phyloP scores from a whole-genome alignment of 2,888 invertebrate genomes.

The Scotopteryx bipunctaria region DNA sequence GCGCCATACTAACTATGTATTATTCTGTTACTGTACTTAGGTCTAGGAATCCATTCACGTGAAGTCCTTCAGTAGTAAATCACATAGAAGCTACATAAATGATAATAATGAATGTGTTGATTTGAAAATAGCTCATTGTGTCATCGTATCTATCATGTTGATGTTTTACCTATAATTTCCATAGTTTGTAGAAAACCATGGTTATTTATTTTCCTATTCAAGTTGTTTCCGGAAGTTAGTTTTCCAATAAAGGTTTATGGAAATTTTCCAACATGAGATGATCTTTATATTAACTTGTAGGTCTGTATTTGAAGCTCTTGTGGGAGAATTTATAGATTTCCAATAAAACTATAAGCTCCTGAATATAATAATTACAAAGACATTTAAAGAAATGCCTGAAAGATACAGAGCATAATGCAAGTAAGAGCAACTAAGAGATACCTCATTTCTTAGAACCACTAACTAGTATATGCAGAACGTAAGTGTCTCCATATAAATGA shows the following conservation, averaged over 20 bases:
- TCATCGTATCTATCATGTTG: constrained; percentile 8
- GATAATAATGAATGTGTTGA: constrained; percentile 1
- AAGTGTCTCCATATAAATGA: too few species aligned
- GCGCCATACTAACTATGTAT: neutral
- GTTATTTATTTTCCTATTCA: neutral
- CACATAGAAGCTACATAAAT: constrained; percentile 1
- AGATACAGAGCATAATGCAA: too few species aligned
- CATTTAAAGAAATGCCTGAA: too few species aligned
- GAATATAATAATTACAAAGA: too few species aligned
- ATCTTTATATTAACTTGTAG: too few species aligned
- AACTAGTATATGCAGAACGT: too few species aligned
- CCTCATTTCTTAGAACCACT: too few species aligned
- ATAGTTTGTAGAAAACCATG: constrained; percentile 2
- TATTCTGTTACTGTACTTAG: neutral
- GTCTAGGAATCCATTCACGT: constrained; percentile 20
- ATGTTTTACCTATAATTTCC: neutral
- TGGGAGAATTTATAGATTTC: too few species aligned
- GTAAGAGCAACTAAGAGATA: too few species aligned
- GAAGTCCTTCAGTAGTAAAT: constrained; percentile 23
- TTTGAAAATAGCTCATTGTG: constrained; percentile 17
- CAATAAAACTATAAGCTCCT: too few species aligned
- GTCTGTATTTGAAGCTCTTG: too few species aligned
- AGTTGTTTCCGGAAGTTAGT: neutral
- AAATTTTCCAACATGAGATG: too few species aligned
- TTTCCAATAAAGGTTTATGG: neutral